Evolutionary conservation across 37 sponge, comb jelly and placozoan genomes (phyloP).

Genomic region (Eunapius fragilis): DNA sequence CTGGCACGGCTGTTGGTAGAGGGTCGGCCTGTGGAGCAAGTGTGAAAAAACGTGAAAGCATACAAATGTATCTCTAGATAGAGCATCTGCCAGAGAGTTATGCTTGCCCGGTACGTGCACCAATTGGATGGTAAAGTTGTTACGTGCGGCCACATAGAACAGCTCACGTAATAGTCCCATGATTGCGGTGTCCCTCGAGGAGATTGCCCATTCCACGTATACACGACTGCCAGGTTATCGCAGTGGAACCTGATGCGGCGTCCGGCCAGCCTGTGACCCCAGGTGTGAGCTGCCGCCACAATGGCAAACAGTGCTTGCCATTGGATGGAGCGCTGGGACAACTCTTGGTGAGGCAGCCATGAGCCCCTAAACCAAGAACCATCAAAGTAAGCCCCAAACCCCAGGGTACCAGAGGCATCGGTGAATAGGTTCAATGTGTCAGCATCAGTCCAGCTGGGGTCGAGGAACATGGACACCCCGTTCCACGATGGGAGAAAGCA

Average conservation of each 20-base stretch:
- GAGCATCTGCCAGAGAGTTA: slow-evolving; percentile 51
- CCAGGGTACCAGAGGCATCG: no score
- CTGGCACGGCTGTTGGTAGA: slow-evolving; percentile 23
- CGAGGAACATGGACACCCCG: slow-evolving; percentile 24
- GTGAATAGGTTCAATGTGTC: no score
- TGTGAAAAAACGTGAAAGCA: slow-evolving; percentile 12
- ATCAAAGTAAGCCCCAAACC: no score
- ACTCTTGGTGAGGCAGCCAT: no score
- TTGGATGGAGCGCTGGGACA: slow-evolving; percentile 12
- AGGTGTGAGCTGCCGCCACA: slow-evolving; percentile 29
- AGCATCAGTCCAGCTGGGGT: slow-evolving; percentile 9
- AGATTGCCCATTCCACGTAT: slow-evolving; percentile 18
- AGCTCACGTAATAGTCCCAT: slow-evolving; percentile 21
- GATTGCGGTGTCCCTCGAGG: slow-evolving; percentile 31
- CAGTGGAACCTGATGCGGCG: slow-evolving; percentile 31
- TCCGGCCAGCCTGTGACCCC: slow-evolving; percentile 30
- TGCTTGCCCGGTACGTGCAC: slow-evolving; percentile 18
- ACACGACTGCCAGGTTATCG: slow-evolving; percentile 41
- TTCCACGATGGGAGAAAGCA: slow-evolving; percentile 18
- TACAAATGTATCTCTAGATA: slow-evolving; percentile 36
- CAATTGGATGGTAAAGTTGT: slow-evolving; percentile 19
- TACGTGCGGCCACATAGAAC: slow-evolving; percentile 2
- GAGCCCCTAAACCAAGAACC: no score
- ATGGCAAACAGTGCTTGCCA: slow-evolving; percentile 51
- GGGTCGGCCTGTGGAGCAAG: slow-evolving; percentile 36